Conservation (phyloP, 2,888 invertebrate species). For the Phengaris alcon region DNA sequence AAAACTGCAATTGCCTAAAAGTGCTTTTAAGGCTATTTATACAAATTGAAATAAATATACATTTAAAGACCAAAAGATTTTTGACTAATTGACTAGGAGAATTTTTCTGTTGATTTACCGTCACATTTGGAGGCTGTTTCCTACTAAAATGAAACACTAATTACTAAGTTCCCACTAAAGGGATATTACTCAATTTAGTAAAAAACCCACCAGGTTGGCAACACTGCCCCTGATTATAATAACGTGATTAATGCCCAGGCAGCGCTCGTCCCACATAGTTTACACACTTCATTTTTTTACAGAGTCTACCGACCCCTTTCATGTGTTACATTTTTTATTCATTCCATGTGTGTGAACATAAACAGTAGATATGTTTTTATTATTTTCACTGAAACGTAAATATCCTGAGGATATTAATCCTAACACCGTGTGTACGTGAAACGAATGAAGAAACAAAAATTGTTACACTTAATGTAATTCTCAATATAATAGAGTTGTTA, state of each 20-base stretch:
- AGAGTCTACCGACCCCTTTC: constrained; percentile 41
- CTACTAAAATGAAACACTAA: too few relatives aligned
- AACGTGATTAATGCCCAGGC: constrained; percentile 66
- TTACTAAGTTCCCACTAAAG: too few relatives aligned
- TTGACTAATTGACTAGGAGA: too few relatives aligned
- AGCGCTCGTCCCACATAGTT: constrained; percentile 58
- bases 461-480: background rate
- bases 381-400: constrained; percentile 22
- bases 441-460: background rate
- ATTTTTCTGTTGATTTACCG: too few relatives aligned
- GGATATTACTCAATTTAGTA: too few relatives aligned
- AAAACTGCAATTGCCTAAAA: too few relatives aligned
- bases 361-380: background rate
- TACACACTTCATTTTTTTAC: constrained; percentile 58
- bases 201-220: too few relatives aligned
- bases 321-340: constrained; percentile 22
- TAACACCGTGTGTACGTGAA: constrained; percentile 11
- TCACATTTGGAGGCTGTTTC: too few relatives aligned
- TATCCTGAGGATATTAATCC: constrained; percentile 13
- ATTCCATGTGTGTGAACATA: background rate
- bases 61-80: too few relatives aligned
- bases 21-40: too few relatives aligned
- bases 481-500: background rate
- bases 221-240: constrained; percentile 64
- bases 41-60: too few relatives aligned